Evolutionary conservation across 2,797 vertebrate genomes (phyloP).

Genomic region (Acanthopagrus latus): DNA sequence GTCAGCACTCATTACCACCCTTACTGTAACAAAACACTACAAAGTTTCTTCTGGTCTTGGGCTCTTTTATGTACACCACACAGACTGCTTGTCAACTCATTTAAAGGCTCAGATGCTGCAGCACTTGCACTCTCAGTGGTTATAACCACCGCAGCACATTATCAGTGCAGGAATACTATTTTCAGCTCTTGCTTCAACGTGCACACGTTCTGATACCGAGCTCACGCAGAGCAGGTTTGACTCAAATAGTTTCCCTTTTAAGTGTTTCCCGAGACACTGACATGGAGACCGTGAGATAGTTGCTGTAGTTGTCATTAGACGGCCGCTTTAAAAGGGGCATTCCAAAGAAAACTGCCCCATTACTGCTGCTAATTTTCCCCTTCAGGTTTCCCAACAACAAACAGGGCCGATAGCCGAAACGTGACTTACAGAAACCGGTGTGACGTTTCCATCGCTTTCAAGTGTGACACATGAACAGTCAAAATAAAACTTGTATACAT

Average conservation of each 20-base stretch:
- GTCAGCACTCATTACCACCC: conserved; percentile 30
- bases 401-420: conserved; percentile 34
- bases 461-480: conserved; percentile 13
- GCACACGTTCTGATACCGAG: conserved; percentile 51
- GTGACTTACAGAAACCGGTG: conserved; percentile 55
- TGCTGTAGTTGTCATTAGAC: conserved; percentile 57
- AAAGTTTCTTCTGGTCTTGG: conserved; percentile 62
- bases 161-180: conserved; percentile 67
- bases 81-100: conserved; percentile 70
- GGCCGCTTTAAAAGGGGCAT: conserved; percentile 69
- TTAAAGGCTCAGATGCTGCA: conserved; percentile 63
- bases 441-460: conserved; percentile 34
- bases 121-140: conserved; percentile 79
- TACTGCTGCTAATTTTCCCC: conserved; percentile 62
- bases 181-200: conserved; percentile 62
- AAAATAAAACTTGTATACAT: background rate
- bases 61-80: conserved; percentile 71
- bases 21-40: conserved; percentile 68
- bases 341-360: conserved; percentile 77
- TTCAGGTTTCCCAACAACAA: conserved; percentile 69
- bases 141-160: conserved; percentile 64
- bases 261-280: conserved; percentile 57
- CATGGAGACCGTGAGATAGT: conserved; percentile 67
- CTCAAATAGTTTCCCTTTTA: conserved; percentile 62
- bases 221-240: conserved; percentile 60